Conservation (phyloP, 2,113 vertebrate genomes). For the Gracilinanus agilis region DNA sequence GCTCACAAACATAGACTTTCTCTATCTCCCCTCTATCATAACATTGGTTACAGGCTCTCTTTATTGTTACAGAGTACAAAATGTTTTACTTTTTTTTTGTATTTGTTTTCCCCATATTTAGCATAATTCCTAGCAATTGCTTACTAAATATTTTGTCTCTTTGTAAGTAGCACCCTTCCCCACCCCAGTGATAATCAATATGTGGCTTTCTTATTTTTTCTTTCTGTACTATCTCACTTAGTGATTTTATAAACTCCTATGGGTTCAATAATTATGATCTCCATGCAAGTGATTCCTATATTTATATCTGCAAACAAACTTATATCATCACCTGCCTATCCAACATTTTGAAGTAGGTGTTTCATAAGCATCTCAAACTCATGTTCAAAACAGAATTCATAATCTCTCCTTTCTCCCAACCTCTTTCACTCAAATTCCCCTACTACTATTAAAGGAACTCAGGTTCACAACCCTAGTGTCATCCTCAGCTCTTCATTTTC, state of each 20-base stretch:
- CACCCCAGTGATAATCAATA: no score
- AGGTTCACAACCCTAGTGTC: not conserved
- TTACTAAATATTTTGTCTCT: no score
- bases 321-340: not conserved
- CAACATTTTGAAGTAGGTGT: not conserved
- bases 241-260: not conserved
- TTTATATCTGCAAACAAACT: not conserved
- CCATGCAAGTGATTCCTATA: not conserved
- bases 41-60: no score
- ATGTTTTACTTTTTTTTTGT: not conserved
- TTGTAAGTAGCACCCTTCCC: no score
- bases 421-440: not conserved
- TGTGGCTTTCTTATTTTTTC: not conserved
- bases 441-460: not conserved
- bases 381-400: not conserved
- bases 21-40: no score
- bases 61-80: no score
- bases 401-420: not conserved
- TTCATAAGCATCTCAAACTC: not conserved
- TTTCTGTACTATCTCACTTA: not conserved
- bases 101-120: no score
- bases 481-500: not conserved
- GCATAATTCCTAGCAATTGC: no score
- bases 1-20: no score
- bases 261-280: not conserved